A percentile compares a stretch with the other conserved stretches of the same genome.
These are phyloP conservation scores for Otis tarda DNA, from an alignment of 2,113 vertebrate species.

Conservation along the genomic window DNA sequence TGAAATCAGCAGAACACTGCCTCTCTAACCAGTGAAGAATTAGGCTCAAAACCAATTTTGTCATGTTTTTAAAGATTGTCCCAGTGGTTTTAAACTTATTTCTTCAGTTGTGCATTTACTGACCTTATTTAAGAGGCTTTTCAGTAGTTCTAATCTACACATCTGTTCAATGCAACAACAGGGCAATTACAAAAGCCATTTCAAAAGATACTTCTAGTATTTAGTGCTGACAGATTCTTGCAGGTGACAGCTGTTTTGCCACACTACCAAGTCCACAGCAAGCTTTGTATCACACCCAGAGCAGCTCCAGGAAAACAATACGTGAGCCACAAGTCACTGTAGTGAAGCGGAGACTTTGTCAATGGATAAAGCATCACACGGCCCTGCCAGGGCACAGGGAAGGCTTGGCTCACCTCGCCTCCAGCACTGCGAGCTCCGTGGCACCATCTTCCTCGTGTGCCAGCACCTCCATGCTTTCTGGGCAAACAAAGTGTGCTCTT, in stretches of 20 bases:
- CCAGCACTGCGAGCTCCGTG: background rate
- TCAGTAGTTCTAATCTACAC: background rate
- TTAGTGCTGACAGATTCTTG: background rate
- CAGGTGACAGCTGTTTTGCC: conserved; percentile 59
- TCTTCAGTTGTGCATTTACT: background rate
- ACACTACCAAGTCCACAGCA: background rate
- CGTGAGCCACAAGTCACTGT: background rate
- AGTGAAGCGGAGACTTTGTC: background rate
- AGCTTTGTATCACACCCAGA: background rate
- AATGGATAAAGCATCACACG: background rate
- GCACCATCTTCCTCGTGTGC: fast-evolving
- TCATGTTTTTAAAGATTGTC: background rate
- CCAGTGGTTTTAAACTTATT: background rate
- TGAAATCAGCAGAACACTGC: background rate
- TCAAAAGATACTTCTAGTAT: background rate
- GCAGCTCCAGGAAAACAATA: background rate
- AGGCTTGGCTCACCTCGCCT: background rate
- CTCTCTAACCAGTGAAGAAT: background rate
- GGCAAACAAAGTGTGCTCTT: too few relatives aligned
- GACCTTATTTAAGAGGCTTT: background rate
- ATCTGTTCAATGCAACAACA: conserved; percentile 9
- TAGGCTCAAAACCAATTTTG: background rate
- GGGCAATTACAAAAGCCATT: conserved; percentile 19
- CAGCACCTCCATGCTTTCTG: background rate
- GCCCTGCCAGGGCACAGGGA: background rate